Evolutionary conservation across 2,888 invertebrate genomes (phyloP).

Genomic region (Diarsia dahlii): DNA sequence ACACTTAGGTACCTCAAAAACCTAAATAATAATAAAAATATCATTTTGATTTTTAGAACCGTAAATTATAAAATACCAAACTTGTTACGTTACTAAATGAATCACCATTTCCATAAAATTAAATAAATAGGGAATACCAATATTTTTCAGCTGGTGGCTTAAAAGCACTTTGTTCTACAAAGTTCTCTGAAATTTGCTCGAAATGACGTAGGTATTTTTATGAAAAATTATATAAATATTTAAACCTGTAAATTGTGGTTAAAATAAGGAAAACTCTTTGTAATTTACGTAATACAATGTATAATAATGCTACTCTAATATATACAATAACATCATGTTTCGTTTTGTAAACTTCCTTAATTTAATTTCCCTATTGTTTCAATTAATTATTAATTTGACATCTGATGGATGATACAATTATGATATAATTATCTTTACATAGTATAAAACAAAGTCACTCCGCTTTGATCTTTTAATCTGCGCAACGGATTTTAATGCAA

Average conservation of each 20-base stretch:
- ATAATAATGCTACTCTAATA: neutral
- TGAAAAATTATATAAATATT: conserved; percentile 4
- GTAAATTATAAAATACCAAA: neutral
- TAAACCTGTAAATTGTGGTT: conserved; percentile 7
- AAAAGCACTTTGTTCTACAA: neutral
- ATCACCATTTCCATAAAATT: conserved; percentile 20
- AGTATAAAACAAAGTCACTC: too few relatives aligned
- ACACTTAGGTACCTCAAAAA: neutral
- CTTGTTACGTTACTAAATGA: conserved; percentile 13
- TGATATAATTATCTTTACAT: too few relatives aligned
- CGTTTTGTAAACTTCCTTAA: conserved; percentile 24
- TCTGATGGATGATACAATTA: too few relatives aligned
- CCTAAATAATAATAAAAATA: neutral
- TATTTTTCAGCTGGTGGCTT: neutral
- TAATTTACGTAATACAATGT: conserved; percentile 24
- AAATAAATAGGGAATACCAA: conserved; percentile 14
- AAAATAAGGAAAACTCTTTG: conserved; percentile 23
- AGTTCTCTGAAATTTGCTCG: conserved; percentile 20
- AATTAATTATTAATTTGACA: neutral
- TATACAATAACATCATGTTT: conserved; percentile 1
- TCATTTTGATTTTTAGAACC: neutral
- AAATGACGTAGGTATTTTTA: conserved; percentile 6
- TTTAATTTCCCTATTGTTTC: neutral
- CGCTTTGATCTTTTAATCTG: too few relatives aligned
- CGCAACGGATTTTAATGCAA: too few relatives aligned